Base-by-base conservation (phyloP, 2,797 vertebrate species). In the Mormyrops attenuatus region DNA sequence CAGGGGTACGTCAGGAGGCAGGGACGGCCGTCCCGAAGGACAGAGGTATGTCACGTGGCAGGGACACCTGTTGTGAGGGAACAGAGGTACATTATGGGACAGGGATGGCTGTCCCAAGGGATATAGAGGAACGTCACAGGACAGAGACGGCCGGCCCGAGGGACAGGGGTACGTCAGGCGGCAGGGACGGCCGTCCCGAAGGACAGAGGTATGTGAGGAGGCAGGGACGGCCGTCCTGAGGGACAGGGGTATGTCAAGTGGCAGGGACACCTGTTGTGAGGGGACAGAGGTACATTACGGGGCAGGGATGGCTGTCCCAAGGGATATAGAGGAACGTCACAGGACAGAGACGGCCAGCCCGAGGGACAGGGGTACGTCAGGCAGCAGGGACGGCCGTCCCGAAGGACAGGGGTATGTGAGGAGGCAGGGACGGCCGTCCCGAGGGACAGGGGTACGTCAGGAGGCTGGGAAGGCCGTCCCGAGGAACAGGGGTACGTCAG, bases 71-170 rank as follows among this genome's bases (percentile, higher is more conserved):
- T 22, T 4, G 3, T 20, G 9, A 3, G 20, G 6, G 77, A 13
- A 7, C 5, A 44, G 73, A 44, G 73, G 15, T 80, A 20, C 0
- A 7, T 63, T 22, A 63, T 1, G 1, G 82, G 77, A 89, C 93
- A 69, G 91, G 92, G 52, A 0, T 0, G 92, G 93, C 0, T 91
- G 89, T 80, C 91, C 93, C 2, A 4, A 89, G 63, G 92, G 77
- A 50, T 93, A 94, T 93, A 94, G 84, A 94, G 92, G 95, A 96
- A 92, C 92, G 94, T 93, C 26, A n/a, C 89, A 1, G 0, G 60
- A 0, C 22, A 11, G n/a, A 0, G 60, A 8, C 0, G 8, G 22
- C 60, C 6, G 7, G 22, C n/a, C 60, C 2, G 2, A 9, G 8
- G 57, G n/a, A 26, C n/a, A 63, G 57, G 26, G n/a, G n/a, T 60